Evolutionary conservation across 2,797 vertebrate species (phyloP).

Genomic region (Tinamus major): DNA sequence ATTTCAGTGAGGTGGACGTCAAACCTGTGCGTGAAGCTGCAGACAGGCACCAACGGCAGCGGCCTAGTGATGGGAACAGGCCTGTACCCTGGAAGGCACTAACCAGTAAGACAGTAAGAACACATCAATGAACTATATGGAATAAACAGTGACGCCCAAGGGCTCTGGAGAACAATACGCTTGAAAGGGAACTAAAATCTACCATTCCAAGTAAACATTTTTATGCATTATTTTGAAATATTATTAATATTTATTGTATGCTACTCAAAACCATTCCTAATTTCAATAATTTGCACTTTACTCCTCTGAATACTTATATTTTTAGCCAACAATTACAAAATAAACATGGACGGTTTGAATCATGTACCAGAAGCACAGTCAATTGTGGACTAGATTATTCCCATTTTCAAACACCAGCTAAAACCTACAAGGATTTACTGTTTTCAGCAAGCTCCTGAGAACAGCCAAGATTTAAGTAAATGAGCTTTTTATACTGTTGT

Average conservation of each 20-base stretch:
- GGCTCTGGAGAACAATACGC: background rate
- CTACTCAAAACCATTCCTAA: background rate
- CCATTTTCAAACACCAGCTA: background rate
- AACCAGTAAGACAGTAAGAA: background rate
- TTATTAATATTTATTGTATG: background rate
- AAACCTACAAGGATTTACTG: background rate
- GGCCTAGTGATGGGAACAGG: background rate
- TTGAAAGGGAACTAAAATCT: background rate
- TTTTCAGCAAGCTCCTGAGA: background rate
- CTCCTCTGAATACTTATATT: background rate
- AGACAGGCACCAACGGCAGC: fast-evolving
- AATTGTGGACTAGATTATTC: fast-evolving
- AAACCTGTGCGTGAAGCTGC: background rate
- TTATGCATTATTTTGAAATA: background rate
- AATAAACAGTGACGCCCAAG: background rate
- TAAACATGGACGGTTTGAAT: background rate
- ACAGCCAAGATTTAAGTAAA: fast-evolving
- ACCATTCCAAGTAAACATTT: background rate
- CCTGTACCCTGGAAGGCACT: background rate
- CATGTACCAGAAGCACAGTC: background rate
- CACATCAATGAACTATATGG: background rate
- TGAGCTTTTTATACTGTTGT: background rate
- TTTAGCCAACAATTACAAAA: background rate
- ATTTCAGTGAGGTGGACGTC: background rate
- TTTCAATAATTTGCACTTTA: background rate